Evolutionary conservation across 2,888 invertebrate genomes (phyloP), one percentile per base, ranked within the genome.

Genomic region (Baccha elongata): DNA sequence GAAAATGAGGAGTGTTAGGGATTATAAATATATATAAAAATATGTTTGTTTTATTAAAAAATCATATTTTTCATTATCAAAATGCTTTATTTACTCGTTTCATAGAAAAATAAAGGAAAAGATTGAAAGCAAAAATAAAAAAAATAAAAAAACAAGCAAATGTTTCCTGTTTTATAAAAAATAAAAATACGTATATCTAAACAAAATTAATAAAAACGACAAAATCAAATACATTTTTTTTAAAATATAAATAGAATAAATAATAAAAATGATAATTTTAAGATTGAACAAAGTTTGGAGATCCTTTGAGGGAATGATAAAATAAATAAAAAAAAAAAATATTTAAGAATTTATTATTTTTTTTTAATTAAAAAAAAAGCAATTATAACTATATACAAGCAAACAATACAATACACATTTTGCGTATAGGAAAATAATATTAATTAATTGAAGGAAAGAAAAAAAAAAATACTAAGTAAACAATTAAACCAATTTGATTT

Each of bases 351-450:
- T 48, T 23, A 21, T n/a, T 8, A 19, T 48, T 40, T 58, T 42
- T 58, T 50, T 50, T 74, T n/a, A 46, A 46, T 52, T 19, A 58
- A 29, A 48, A 6, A 21, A 23, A 60, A 21, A 74, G 29, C 21
- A 55, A 32, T 10, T 32, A 32, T 8, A 32, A 32, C 26, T 8
- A 32, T 8, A 32, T 23, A 23, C 29, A 32, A 6, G 29, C 8
- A 32, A 67, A 15, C 35, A 46, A 68, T 44, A 67, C 26, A 74
- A n/a, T 67, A 68, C 68, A 62, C 75, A 62, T 62, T 62, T 62
- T 62, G 60, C 68, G 68, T 75, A 75, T 75, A 68, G 75, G 55
- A 75, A 75, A 75, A 68, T 74, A 67, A 23, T 23, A 74, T 48
- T 67, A 74, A 58, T 60, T 46, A 29, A 67, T 32, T 19, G 40